Evolutionary conservation across 2,113 vertebrate genomes (phyloP).

Genomic region (Carettochelys insculpta): DNA sequence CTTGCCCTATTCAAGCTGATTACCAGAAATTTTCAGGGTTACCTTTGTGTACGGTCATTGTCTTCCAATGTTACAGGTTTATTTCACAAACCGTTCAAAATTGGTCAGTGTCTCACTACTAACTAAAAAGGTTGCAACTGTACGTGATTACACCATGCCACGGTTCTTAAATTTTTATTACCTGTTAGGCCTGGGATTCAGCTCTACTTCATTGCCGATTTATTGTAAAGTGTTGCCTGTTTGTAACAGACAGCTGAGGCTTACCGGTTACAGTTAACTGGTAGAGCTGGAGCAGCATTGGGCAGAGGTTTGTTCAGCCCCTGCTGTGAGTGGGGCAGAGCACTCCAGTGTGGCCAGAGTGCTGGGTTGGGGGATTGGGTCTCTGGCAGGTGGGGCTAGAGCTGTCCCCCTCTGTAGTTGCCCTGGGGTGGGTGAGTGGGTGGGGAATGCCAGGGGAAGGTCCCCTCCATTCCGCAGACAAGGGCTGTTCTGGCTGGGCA

Average conservation of each 20-base stretch:
- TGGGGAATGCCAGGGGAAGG: too few relatives aligned
- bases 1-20: background rate
- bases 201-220: fast-evolving
- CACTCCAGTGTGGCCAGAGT: too few relatives aligned
- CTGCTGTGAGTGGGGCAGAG: too few relatives aligned
- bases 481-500: too few relatives aligned
- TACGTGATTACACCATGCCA: background rate
- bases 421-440: too few relatives aligned
- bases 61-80: background rate
- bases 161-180: background rate
- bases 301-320: too few relatives aligned
- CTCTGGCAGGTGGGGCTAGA: too few relatives aligned
- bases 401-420: too few relatives aligned
- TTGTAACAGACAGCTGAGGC: fast-evolving
- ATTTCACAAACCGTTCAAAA: background rate
- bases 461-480: too few relatives aligned
- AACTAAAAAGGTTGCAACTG: background rate
- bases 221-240: background rate
- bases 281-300: too few relatives aligned
- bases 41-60: background rate
- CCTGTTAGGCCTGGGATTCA: background rate
- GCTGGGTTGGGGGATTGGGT: too few relatives aligned
- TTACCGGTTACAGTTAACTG: too few relatives aligned
- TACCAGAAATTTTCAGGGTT: background rate
- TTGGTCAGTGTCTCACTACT: background rate